A percentile compares a stretch with the other conserved stretches of the same genome.
Conservation (phyloP, 2,888 invertebrate species). For the Platerodrilus igneus region DNA sequence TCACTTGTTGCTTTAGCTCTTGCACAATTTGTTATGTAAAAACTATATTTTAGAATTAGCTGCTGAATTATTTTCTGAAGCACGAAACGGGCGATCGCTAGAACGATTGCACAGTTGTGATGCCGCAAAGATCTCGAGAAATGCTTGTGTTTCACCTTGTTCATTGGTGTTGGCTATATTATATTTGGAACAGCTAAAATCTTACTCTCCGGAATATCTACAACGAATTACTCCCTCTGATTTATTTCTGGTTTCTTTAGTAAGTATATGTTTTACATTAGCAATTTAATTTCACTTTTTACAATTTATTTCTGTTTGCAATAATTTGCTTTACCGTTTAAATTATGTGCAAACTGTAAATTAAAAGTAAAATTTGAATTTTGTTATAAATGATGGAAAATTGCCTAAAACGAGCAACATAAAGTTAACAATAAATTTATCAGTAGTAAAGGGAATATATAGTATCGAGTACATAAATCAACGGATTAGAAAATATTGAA, state of each 20-base stretch:
- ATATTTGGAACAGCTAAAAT: constrained; percentile 85
- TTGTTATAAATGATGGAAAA: too few species aligned
- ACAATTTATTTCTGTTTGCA: background rate
- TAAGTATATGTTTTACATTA: constrained; percentile 53
- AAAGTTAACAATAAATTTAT: too few species aligned
- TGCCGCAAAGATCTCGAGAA: constrained; percentile 70
- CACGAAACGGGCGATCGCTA: constrained; percentile 69
- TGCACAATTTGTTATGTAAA: background rate
- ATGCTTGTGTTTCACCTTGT: constrained; percentile 86
- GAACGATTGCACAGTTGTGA: constrained; percentile 72
- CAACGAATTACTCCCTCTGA: constrained; percentile 81
- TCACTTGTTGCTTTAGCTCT: background rate
- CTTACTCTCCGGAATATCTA: constrained; percentile 77
- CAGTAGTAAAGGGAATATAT: too few species aligned
- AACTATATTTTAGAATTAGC: constrained; percentile 67
- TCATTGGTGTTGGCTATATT: constrained; percentile 89
- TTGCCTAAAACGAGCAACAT: too few species aligned
- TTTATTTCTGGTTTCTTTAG: constrained; percentile 91
- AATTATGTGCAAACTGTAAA: too few species aligned
- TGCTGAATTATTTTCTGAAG: constrained; percentile 77
- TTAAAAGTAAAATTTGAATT: too few species aligned
- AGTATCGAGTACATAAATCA: too few species aligned
- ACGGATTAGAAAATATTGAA: too few species aligned
- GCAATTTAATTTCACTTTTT: too few species aligned
- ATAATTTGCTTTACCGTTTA: too few species aligned